Percentiles rank a stretch among this genome's conserved stretches.
Conservation (phyloP, 1,140 invertebrate genomes). For the Hydropsyche tenuis region DNA sequence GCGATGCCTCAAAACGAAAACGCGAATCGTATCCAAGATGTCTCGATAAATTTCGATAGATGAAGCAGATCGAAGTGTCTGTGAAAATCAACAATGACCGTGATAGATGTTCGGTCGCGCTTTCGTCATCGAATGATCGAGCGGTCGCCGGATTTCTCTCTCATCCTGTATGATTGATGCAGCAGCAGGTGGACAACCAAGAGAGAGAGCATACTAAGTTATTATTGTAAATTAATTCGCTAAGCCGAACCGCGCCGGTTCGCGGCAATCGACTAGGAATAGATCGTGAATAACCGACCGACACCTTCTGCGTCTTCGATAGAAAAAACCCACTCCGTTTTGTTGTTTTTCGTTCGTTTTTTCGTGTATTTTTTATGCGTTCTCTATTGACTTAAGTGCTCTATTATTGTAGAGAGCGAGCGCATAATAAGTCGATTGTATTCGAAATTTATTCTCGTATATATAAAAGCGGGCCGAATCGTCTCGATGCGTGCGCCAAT, state of each 20-base stretch:
- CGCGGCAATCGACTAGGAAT: slow-evolving; percentile 29
- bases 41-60: slow-evolving; percentile 11
- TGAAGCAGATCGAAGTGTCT: slow-evolving; percentile 5
- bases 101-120: neutral
- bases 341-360: too few relatives aligned
- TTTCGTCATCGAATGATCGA: slow-evolving; percentile 22
- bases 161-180: slow-evolving; percentile 23
- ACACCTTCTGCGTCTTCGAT: neutral
- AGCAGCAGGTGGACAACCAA: slow-evolving; percentile 15
- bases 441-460: too few relatives aligned
- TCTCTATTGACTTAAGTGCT: too few relatives aligned
- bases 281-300: slow-evolving; percentile 33
- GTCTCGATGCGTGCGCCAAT: neutral
- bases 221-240: slow-evolving; percentile 36
- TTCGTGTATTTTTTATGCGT: too few relatives aligned
- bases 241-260: slow-evolving; percentile 15
- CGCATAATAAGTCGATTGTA: too few relatives aligned
- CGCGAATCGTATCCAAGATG: too few relatives aligned
- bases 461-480: neutral
- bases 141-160: slow-evolving; percentile 6
- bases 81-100: slow-evolving; percentile 7
- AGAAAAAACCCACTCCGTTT: too few relatives aligned
- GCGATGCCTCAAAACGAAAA: too few relatives aligned
- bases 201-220: neutral
- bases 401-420: too few relatives aligned